Conservation (phyloP, 2,113 vertebrate genomes). For the Aspidoscelis tigris region DNA sequence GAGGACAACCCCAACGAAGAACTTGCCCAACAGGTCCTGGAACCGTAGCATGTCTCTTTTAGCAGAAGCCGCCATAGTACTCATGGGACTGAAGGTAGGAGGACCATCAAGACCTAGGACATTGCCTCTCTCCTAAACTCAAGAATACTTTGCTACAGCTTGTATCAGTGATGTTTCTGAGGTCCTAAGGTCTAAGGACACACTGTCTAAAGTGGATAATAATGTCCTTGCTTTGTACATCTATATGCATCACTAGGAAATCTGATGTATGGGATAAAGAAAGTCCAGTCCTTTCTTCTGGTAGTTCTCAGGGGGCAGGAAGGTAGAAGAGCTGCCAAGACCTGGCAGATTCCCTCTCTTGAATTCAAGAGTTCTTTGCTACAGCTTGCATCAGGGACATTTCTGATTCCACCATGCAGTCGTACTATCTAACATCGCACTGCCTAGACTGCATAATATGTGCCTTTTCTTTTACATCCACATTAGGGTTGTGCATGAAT, state of each 20-base stretch:
- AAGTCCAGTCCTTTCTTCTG: neutral
- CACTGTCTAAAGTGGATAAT: neutral
- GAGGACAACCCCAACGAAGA: conserved; percentile 64
- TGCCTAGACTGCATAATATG: no score
- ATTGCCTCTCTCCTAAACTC: neutral
- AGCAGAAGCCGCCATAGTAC: neutral
- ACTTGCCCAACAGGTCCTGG: conserved; percentile 4
- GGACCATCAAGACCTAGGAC: neutral
- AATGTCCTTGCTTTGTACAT: neutral
- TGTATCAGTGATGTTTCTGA: neutral
- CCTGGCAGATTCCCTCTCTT: no score
- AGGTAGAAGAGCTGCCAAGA: no score
- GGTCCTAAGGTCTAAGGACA: neutral
- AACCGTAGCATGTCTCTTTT: accelerated
- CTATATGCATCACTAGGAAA: neutral
- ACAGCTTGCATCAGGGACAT: no score
- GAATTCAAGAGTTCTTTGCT: no score
- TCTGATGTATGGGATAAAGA: neutral
- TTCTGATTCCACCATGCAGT: no score
- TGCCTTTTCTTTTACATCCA: no score
- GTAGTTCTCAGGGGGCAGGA: no score
- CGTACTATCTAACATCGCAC: no score
- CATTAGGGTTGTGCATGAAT: no score
- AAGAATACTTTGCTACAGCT: neutral
- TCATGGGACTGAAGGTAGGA: neutral